These are phyloP conservation scores for Acanthosepion pharaonis DNA, from an alignment of 2,888 invertebrate species.

Conservation along the genomic window DNA sequence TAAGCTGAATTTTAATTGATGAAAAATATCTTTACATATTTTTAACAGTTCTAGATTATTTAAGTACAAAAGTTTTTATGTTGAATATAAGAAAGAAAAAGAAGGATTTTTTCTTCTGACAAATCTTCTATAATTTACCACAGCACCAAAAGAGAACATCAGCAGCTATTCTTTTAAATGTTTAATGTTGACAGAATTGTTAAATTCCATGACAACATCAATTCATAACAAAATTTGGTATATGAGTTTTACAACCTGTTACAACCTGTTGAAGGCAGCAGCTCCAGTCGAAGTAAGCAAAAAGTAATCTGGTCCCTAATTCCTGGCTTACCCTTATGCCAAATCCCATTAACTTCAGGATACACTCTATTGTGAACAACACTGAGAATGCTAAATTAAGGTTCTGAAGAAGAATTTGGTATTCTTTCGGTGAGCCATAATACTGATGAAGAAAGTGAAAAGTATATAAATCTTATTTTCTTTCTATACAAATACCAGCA, in stretches of 20 bases:
- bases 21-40: not conserved
- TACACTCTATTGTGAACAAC: constrained; percentile 99
- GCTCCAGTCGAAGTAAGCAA: constrained; percentile 24
- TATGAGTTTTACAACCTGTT: not conserved
- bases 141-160: constrained; percentile 18
- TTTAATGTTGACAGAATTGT: constrained; percentile 10
- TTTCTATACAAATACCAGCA: constrained; percentile 46
- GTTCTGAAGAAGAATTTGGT: constrained; percentile 59
- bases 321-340: constrained; percentile 80
- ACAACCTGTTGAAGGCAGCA: constrained; percentile 41
- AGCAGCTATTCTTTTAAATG: not conserved
- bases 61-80: not conserved
- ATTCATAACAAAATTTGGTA: not conserved
- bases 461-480: constrained; percentile 46
- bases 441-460: constrained; percentile 57
- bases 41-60: not conserved
- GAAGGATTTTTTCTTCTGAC: not conserved
- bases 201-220: not conserved
- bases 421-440: constrained; percentile 56
- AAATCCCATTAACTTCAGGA: constrained; percentile 98
- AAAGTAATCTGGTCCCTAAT: constrained; percentile 34
- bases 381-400: constrained; percentile 91
- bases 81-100: not conserved
- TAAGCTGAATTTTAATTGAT: not conserved
- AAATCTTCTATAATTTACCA: not conserved